These are phyloP conservation scores for Andrena hattorfiana DNA, from an alignment of 2,888 invertebrate genomes.

Conservation along the genomic window DNA sequence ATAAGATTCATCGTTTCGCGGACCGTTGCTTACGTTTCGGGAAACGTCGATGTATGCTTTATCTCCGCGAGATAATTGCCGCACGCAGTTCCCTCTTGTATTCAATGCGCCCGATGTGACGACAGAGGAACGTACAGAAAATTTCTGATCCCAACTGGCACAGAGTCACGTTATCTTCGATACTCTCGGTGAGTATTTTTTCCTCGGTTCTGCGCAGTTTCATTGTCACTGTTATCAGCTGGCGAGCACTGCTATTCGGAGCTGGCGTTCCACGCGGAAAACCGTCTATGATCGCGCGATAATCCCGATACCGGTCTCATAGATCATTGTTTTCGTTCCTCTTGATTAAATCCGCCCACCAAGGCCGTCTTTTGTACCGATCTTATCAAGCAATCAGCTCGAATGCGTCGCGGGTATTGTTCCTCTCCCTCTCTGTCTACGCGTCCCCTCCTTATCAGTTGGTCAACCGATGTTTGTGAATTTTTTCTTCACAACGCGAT, in stretches of 20 bases:
- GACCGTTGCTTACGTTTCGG: neutral
- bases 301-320: slow-evolving; percentile 36
- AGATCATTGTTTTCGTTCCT: slow-evolving; percentile 53
- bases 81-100: slow-evolving; percentile 21
- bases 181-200: neutral
- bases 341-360: slow-evolving; percentile 28
- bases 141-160: neutral
- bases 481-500: neutral
- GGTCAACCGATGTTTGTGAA: slow-evolving; percentile 25
- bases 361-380: slow-evolving; percentile 55
- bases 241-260: neutral
- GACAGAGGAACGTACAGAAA: neutral
- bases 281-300: slow-evolving; percentile 14
- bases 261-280: neutral
- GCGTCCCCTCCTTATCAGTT: slow-evolving; percentile 25
- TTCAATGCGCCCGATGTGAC: too few relatives aligned
- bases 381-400: slow-evolving; percentile 60
- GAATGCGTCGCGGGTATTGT: slow-evolving; percentile 24
- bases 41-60: slow-evolving; percentile 31
- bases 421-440: neutral
- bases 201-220: slow-evolving; percentile 4
- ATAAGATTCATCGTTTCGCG: too few relatives aligned
- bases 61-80: slow-evolving; percentile 56
- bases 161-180: neutral
- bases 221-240: neutral